A percentile compares a stretch with the other conserved stretches of the same genome.
These are phyloP conservation scores for Strigops habroptila DNA, from an alignment of 2,113 vertebrate species.

Conservation along the genomic window DNA sequence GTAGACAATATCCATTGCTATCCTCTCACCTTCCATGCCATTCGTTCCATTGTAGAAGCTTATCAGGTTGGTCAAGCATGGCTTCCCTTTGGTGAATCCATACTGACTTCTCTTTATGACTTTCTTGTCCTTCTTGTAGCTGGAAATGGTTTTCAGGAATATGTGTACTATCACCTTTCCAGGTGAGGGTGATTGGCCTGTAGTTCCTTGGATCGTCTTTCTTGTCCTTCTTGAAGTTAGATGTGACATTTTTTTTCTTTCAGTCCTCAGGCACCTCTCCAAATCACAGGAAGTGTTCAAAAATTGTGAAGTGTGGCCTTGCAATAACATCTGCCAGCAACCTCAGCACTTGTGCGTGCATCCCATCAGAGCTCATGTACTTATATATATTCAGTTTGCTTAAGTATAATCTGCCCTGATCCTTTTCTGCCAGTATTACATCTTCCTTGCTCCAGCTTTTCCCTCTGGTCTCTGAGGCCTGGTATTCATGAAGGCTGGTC, in stretches of 20 bases:
- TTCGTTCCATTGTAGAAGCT: not conserved
- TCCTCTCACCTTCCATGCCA: not conserved
- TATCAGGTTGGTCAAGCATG: not conserved
- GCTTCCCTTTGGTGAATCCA: not conserved
- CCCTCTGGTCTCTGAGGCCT: not conserved
- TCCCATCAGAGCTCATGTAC: not conserved
- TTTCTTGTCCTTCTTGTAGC: not conserved
- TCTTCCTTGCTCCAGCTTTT: not conserved
- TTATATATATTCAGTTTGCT: not conserved
- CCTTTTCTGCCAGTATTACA: too few species aligned
- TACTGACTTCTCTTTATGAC: not conserved
- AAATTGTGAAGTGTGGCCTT: not conserved
- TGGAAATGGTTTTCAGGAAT: not conserved
- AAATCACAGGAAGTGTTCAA: not conserved
- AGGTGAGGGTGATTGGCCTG: not conserved
- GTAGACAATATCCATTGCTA: not conserved
- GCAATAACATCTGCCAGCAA: not conserved
- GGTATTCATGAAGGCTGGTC: not conserved
- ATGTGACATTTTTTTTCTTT: not conserved
- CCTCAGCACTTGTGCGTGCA: not conserved
- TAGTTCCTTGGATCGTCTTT: not conserved
- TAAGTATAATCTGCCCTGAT: not conserved
- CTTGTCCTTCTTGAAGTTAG: not conserved
- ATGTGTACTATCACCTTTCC: not conserved
- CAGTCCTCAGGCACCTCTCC: not conserved